Percentiles rank a stretch among this genome's conserved stretches.
phyloP scores from a whole-genome alignment of 2,888 invertebrate genomes.

The Koerneria pararmatus region DNA sequence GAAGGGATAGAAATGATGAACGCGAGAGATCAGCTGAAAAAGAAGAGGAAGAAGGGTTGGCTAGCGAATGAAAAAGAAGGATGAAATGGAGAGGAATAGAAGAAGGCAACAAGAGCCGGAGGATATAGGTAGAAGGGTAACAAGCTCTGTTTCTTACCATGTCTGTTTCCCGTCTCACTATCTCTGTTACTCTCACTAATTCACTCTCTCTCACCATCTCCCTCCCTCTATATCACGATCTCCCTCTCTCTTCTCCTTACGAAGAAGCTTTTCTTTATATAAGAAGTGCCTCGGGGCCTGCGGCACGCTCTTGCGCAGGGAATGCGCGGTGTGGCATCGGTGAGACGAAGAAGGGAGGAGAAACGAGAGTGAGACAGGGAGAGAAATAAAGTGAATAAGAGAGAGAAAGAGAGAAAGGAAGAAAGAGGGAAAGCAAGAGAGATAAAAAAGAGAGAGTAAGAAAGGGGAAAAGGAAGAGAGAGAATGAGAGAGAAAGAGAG shows the following conservation, averaged over 20 bases:
- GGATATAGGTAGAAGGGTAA: background rate
- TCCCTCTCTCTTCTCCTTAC: too few relatives aligned
- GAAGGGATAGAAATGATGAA: background rate
- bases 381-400: background rate
- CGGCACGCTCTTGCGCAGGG: background rate
- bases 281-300: conserved; percentile 7
- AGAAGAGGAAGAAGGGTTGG: background rate
- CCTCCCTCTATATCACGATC: too few relatives aligned
- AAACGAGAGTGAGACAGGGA: background rate
- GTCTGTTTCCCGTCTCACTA: too few relatives aligned
- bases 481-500: background rate
- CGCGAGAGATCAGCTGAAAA: background rate
- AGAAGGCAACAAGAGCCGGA: background rate
- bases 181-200: too few relatives aligned
- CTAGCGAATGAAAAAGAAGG: background rate
- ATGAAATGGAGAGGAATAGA: background rate
- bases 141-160: conserved; percentile 10
- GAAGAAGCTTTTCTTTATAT: too few relatives aligned
- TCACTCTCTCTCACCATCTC: too few relatives aligned
- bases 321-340: background rate
- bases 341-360: conserved; percentile 6
- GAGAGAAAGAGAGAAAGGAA: background rate
- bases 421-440: background rate
- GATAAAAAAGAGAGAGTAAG: background rate
- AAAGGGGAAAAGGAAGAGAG: background rate